Base-by-base conservation (phyloP, 2,797 vertebrate species). In the Artibeus lituratus region DNA sequence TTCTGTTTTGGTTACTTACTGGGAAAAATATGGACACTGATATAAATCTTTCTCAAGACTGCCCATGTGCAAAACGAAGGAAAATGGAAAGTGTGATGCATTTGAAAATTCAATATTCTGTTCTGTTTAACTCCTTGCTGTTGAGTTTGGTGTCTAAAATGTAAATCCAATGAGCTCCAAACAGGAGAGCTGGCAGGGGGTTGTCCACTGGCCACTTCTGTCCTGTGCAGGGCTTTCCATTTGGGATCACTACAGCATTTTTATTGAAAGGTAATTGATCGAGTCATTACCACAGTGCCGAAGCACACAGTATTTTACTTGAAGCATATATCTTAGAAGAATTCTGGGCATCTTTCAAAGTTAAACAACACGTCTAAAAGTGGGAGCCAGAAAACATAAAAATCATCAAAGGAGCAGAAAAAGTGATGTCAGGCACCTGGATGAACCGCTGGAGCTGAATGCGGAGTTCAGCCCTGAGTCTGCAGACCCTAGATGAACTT, bases 101-200 rank as follows among this genome's bases (percentile, higher is more conserved):
- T 87, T 87, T 74, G 90, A 77, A 92, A 90, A 90, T 67, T 59
- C 24, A 69, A 22, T 65, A 65, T 77, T 92, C 55, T 73, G 49
- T 81, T 95, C 29, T 18, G 53, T 82, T 78, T 89, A 57, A 51
- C 65, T 80, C 90, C 42, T 32, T 80, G 24, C 53, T 84, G 53
- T 76, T 82, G 42, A 80, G 21, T 67, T 84, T 76, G 10, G 39
- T 89, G 32, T 83, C 73, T 70, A 81, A 77, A 47, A 51, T 62
- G 37, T 74, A 88, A 94, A 95, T 62, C 65, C 21, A 87, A 39
- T 74, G 92, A 96, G 37, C 57, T 90, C 44, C 49, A 94, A 80
- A 82, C 85, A 67, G 69, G 49, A 95, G 59, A 85, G 39, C n/a
- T 49, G 81, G 73, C 77, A 62, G 21, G 37, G 42, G 6, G 84